Evolutionary conservation across 35 echinoderm and acorn worm species (phyloP).

Genomic region (Lytechinus variegatus): DNA sequence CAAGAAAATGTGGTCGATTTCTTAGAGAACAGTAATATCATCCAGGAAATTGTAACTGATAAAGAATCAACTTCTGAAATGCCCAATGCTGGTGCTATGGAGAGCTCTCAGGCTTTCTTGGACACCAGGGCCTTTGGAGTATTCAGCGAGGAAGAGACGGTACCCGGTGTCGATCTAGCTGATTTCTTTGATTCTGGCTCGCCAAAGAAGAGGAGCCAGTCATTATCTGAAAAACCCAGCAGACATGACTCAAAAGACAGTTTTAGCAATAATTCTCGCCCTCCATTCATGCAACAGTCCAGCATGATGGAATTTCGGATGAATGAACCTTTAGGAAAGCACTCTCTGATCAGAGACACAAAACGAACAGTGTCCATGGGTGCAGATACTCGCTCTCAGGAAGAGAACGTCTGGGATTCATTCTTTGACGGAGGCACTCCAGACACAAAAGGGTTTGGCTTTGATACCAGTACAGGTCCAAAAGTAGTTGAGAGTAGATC

Average conservation of each 20-base stretch:
- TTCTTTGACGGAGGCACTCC: not conserved
- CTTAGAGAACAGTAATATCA: not conserved
- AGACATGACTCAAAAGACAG: not conserved
- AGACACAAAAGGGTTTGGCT: constrained; percentile 49
- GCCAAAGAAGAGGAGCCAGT: not conserved
- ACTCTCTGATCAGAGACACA: not conserved
- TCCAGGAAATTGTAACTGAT: not conserved
- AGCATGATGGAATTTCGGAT: constrained; percentile 41
- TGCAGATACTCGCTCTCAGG: not conserved
- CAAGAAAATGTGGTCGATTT: not conserved
- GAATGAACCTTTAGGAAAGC: not conserved
- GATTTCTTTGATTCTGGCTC: constrained; percentile 67
- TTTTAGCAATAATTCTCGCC: not conserved
- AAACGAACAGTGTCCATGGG: constrained; percentile 8
- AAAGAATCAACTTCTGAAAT: not conserved
- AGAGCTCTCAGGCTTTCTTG: not conserved
- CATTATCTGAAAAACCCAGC: not conserved
- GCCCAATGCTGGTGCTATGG: not conserved
- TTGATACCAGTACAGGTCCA: not conserved
- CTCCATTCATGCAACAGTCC: constrained; percentile 19
- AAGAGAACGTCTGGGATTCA: constrained; percentile 20
- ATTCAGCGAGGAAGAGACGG: constrained; percentile 57
- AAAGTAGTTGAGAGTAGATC: not conserved
- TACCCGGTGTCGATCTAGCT: constrained; percentile 64
- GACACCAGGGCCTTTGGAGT: constrained; percentile 85